phyloP scores from a whole-genome alignment of 2,888 invertebrate species.

The Nebria salina region DNA sequence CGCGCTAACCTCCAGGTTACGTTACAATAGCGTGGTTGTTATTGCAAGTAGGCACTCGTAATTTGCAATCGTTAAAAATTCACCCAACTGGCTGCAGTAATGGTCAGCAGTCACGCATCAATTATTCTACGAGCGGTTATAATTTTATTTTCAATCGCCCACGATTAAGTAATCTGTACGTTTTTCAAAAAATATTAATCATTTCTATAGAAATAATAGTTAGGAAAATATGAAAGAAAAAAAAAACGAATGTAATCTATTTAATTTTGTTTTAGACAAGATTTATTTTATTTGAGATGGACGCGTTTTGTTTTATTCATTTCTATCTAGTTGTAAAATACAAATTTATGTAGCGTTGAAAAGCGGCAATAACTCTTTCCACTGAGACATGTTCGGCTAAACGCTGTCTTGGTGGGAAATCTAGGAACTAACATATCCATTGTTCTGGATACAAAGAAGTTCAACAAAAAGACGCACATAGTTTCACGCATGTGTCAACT shows the following conservation, averaged over 20 bases:
- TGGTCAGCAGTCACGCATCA: background rate
- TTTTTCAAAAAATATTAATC: no score
- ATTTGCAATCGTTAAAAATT: background rate
- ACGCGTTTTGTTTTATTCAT: background rate
- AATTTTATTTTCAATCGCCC: constrained; percentile 1
- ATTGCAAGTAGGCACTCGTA: background rate
- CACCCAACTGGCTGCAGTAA: background rate
- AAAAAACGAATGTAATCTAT: background rate
- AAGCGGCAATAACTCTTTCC: background rate
- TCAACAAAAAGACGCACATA: background rate
- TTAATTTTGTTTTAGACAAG: background rate
- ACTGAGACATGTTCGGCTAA: background rate
- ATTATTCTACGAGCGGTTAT: background rate
- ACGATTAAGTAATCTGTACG: background rate
- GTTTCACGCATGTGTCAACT: background rate
- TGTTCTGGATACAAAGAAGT: background rate
- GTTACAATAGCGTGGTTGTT: background rate
- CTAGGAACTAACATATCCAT: background rate
- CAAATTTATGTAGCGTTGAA: constrained; percentile 1
- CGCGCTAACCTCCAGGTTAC: background rate
- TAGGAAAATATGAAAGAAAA: no score
- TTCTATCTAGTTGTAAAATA: background rate
- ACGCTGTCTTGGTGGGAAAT: constrained; percentile 1
- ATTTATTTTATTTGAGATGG: background rate
- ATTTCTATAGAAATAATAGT: no score